Percentiles rank a stretch among this genome's conserved stretches.
Evolutionary conservation across 2,797 vertebrate genomes (phyloP).

Genomic region (Spinus pinus): DNA sequence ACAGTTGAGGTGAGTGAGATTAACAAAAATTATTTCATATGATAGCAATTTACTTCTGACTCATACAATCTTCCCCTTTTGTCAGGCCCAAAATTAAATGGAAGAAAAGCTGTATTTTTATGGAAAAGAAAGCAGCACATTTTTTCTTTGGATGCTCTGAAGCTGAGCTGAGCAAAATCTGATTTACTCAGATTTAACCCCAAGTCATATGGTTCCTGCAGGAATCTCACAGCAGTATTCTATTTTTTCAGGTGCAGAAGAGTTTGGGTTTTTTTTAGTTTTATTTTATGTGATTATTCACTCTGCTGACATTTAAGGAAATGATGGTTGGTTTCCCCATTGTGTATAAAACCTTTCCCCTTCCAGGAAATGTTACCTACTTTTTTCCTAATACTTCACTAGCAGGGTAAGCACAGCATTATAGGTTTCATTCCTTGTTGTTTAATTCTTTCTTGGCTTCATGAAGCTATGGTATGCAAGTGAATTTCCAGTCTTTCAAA

Average conservation of each 20-base stretch:
- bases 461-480: neutral
- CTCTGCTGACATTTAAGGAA: constrained; percentile 41
- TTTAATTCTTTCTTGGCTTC: neutral
- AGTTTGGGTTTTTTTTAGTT: neutral
- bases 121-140: neutral
- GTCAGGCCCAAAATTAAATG: constrained; percentile 2
- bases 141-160: constrained; percentile 4
- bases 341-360: constrained; percentile 3
- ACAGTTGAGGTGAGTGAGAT: constrained; percentile 11
- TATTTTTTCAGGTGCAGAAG: constrained; percentile 53
- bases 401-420: neutral
- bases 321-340: constrained; percentile 5
- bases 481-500: neutral
- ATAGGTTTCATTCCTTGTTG: neutral
- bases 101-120: constrained; percentile 12
- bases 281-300: constrained; percentile 22
- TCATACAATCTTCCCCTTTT: neutral
- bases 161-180: constrained; percentile 35
- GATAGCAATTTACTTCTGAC: constrained; percentile 17
- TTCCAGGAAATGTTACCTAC: neutral
- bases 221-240: neutral
- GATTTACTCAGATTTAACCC: constrained; percentile 29
- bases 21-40: neutral
- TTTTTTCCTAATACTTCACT: neutral
- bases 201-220: constrained; percentile 9